Conservation (phyloP, 2,113 vertebrate genomes). For the Rhea americana region DNA sequence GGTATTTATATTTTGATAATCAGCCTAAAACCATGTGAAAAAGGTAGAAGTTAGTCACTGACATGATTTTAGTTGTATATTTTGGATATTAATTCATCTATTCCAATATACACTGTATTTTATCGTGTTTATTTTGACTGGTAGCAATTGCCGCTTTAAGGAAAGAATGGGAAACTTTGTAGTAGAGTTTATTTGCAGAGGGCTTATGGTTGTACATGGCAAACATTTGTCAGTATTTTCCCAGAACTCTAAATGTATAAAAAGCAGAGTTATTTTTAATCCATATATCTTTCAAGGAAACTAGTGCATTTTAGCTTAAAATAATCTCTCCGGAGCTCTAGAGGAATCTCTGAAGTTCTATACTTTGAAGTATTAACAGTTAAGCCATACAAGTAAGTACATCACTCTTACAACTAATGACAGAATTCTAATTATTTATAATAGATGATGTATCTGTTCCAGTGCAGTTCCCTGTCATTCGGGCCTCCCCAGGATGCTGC, state of each 20-base stretch:
- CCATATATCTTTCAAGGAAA: neutral
- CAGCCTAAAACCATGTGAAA: neutral
- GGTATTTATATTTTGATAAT: neutral
- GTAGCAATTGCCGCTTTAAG: neutral
- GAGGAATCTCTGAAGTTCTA: slow-evolving; percentile 10
- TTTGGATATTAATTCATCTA: neutral
- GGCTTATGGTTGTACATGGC: neutral
- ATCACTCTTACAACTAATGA: slow-evolving; percentile 53
- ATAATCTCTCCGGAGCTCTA: slow-evolving; percentile 19
- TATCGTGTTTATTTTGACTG: neutral
- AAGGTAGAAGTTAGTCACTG: neutral
- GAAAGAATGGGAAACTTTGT: neutral
- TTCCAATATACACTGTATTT: neutral
- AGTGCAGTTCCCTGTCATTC: neutral
- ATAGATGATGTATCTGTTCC: slow-evolving; percentile 31
- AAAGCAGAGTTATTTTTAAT: neutral
- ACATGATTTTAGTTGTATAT: neutral
- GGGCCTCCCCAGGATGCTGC: slow-evolving; percentile 24
- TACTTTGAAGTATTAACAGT: slow-evolving; percentile 54
- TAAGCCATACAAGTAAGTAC: slow-evolving; percentile 33
- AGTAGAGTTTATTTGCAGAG: neutral
- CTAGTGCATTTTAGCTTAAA: neutral
- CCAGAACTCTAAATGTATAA: neutral
- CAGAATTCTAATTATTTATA: slow-evolving; percentile 39
- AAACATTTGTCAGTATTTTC: neutral